Conservation (phyloP, 2,113 vertebrate genomes). For the Shinisaurus crocodilurus region DNA sequence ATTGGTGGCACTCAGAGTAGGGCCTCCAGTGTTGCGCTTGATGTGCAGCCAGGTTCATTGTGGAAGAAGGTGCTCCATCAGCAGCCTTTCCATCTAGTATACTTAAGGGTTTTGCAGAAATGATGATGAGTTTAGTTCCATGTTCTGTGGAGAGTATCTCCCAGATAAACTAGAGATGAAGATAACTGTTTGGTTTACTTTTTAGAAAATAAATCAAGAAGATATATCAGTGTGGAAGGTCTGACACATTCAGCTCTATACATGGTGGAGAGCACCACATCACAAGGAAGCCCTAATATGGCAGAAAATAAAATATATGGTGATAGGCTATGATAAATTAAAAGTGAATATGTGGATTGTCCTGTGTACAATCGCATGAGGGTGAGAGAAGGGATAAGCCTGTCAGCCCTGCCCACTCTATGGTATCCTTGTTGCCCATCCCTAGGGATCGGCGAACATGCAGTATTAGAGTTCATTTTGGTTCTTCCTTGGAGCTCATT, state of each 20-base stretch:
- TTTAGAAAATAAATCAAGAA: background rate
- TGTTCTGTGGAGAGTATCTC: too few relatives aligned
- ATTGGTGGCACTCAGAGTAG: background rate
- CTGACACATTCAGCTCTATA: background rate
- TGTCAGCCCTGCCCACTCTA: too few relatives aligned
- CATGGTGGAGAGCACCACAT: background rate
- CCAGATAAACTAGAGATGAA: too few relatives aligned
- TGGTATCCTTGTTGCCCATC: too few relatives aligned
- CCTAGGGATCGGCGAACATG: too few relatives aligned
- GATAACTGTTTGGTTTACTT: background rate
- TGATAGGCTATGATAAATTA: too few relatives aligned
- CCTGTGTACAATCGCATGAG: too few relatives aligned
- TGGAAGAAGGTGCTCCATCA: background rate
- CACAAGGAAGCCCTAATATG: background rate
- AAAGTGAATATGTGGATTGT: too few relatives aligned
- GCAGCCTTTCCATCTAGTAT: background rate
- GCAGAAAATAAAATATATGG: too few relatives aligned
- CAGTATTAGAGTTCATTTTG: too few relatives aligned
- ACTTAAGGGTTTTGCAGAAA: background rate
- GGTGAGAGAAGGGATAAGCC: too few relatives aligned
- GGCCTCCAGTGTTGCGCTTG: background rate
- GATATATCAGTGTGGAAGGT: background rate
- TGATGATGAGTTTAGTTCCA: background rate
- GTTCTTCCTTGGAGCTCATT: too few relatives aligned
- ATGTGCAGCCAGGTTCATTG: background rate